Evolutionary conservation across 2,888 invertebrate species (phyloP).

Genomic region (Panzeria rudis): DNA sequence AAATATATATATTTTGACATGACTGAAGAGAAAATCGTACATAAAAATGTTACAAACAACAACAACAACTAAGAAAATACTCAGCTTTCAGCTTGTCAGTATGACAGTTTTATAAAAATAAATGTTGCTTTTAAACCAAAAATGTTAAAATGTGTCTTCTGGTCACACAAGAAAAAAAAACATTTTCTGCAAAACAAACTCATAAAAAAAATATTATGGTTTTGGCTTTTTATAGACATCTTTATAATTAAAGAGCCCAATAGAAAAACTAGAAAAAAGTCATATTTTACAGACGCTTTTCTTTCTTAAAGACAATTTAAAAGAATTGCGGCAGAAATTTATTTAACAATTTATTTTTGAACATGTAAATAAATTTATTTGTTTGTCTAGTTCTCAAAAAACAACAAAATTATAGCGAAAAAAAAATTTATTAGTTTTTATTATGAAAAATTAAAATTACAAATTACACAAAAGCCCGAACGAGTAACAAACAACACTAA

Average conservation of each 20-base stretch:
- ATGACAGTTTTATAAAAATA: conserved; percentile 54
- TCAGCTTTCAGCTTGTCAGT: conserved; percentile 11
- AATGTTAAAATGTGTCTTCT: conserved; percentile 7
- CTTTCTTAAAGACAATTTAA: background rate
- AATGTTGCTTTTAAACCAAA: conserved; percentile 6
- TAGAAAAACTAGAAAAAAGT: background rate
- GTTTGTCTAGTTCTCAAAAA: background rate
- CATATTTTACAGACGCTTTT: too few species aligned
- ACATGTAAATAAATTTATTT: conserved; percentile 47
- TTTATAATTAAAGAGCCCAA: conserved; percentile 10
- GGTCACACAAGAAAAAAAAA: background rate
- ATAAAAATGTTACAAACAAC: background rate
- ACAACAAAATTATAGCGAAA: conserved; percentile 6
- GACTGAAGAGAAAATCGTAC: background rate
- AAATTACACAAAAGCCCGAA: conserved; percentile 42
- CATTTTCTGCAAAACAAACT: background rate
- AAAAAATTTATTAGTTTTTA: conserved; percentile 50
- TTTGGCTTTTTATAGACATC: conserved; percentile 20
- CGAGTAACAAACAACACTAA: too few species aligned
- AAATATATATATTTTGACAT: conserved; percentile 12
- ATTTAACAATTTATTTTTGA: conserved; percentile 46
- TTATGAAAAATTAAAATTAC: conserved; percentile 49
- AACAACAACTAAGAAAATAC: background rate
- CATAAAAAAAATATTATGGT: background rate
- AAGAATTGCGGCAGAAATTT: background rate